These are phyloP conservation scores for Tenthredo scrophulariae DNA, from an alignment of 2,888 invertebrate species.

Conservation along the genomic window DNA sequence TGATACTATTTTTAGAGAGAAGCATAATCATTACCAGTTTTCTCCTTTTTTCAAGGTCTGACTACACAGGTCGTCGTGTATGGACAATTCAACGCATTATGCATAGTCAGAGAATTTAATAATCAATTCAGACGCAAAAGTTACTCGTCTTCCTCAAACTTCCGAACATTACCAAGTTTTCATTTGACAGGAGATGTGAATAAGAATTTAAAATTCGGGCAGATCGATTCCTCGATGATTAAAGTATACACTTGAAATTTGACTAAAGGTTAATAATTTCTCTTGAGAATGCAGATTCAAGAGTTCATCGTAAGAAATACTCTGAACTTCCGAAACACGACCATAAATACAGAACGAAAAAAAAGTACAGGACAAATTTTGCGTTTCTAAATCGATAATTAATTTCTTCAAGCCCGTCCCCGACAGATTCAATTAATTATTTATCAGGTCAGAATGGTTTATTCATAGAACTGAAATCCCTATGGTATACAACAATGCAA, in stretches of 20 bases:
- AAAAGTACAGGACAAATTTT: too few species aligned
- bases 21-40: neutral
- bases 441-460: neutral
- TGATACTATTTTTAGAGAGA: neutral
- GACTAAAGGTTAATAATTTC: neutral
- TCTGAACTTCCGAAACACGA: too few species aligned
- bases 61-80: neutral
- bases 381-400: too few species aligned
- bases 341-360: too few species aligned
- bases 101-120: neutral
- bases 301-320: too few species aligned
- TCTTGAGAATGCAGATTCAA: too few species aligned
- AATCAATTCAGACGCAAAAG: neutral
- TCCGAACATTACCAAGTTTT: neutral
- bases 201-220: too few species aligned
- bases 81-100: neutral
- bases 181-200: too few species aligned
- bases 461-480: neutral
- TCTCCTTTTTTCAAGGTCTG: neutral
- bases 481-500: neutral
- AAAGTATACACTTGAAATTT: neutral
- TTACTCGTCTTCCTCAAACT: neutral
- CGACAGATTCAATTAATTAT: too few species aligned
- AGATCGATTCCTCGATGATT: too few species aligned
- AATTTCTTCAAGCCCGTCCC: too few species aligned